Evolutionary conservation across 2,113 vertebrate genomes (phyloP).

Genomic region (Sceloporus undulatus): DNA sequence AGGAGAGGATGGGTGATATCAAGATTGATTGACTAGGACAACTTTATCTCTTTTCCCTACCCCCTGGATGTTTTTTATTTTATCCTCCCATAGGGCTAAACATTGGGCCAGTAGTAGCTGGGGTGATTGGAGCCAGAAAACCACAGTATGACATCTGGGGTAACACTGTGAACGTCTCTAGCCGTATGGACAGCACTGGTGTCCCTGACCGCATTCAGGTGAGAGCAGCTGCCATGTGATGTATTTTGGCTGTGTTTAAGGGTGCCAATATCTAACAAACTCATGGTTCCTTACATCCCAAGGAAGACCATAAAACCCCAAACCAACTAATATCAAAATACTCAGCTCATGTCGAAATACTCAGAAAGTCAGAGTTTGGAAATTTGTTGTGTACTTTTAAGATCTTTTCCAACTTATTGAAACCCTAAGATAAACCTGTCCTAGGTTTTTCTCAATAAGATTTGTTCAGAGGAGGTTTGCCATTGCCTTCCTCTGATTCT

Average conservation of each 20-base stretch:
- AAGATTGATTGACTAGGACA: background rate
- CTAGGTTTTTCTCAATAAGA: no score
- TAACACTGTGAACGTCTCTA: constrained; percentile 96
- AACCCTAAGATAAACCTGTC: no score
- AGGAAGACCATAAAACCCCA: no score
- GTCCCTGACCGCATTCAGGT: constrained; percentile 95
- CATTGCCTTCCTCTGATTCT: no score
- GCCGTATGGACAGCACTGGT: constrained; percentile 96
- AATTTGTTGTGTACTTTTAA: no score
- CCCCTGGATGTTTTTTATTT: background rate
- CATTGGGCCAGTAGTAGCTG: constrained; percentile 94
- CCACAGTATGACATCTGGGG: constrained; percentile 97
- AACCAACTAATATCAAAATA: no score
- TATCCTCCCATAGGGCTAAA: constrained; percentile 84
- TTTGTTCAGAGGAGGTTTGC: no score
- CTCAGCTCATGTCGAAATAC: no score
- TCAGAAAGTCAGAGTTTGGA: no score
- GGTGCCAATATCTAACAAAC: background rate
- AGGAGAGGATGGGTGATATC: background rate
- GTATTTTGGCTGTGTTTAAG: background rate
- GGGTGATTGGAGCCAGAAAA: constrained; percentile 93
- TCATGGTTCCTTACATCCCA: no score
- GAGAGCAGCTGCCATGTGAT: constrained; percentile 24
- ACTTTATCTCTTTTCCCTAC: background rate
- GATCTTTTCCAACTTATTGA: no score